Conservation (phyloP, 2,888 invertebrate species). For the Molanna angustata region DNA sequence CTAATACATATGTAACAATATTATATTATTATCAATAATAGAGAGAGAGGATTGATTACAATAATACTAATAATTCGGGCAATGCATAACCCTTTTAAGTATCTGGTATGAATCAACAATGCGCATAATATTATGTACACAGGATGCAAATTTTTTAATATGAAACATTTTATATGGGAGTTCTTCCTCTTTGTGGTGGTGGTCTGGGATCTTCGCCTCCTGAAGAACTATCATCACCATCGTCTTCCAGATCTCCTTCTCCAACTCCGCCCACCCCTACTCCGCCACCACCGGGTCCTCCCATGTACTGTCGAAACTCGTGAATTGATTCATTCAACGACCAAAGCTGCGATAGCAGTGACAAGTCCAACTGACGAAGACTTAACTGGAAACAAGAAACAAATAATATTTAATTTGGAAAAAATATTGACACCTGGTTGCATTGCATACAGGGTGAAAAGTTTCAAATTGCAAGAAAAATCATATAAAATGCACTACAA, state of each 20-base stretch:
- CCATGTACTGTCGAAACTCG: constrained; percentile 71
- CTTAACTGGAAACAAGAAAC: constrained; percentile 67
- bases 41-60: no score
- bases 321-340: constrained; percentile 90
- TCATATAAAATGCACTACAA: no score
- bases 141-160: no score
- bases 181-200: constrained; percentile 27
- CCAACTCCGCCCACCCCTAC: constrained; percentile 44
- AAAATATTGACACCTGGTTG: neutral
- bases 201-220: constrained; percentile 39
- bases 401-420: neutral
- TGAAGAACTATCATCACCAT: constrained; percentile 43
- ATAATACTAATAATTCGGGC: no score
- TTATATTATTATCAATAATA: no score
- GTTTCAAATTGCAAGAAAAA: no score
- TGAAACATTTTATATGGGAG: constrained; percentile 11
- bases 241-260: constrained; percentile 26
- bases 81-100: no score
- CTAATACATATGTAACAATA: no score
- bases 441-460: no score
- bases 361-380: constrained; percentile 83
- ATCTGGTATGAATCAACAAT: no score
- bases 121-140: neutral
- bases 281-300: constrained; percentile 50
- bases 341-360: constrained; percentile 87